Conservation (phyloP, 2,888 invertebrate genomes). For the Amphimallon solstitiale region DNA sequence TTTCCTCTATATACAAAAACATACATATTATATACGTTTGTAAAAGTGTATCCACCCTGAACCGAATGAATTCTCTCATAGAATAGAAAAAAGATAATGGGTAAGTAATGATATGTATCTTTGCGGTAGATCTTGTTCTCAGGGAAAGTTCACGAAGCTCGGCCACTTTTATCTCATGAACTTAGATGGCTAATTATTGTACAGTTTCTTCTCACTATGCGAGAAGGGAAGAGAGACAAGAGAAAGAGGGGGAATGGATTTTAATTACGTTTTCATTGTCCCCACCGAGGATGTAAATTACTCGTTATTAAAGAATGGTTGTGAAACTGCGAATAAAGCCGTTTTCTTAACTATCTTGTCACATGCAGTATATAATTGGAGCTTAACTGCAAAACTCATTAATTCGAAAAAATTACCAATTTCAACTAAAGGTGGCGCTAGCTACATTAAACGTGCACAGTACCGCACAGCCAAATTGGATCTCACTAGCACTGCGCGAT, state of each 20-base stretch:
- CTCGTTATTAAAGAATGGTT: background rate
- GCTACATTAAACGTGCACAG: no score
- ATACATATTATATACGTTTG: background rate
- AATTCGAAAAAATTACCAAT: no score
- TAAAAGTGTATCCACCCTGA: background rate
- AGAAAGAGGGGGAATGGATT: background rate
- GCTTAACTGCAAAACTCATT: no score
- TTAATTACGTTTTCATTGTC: conserved; percentile 9
- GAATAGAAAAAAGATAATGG: conserved; percentile 10
- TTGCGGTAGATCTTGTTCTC: conserved; percentile 12
- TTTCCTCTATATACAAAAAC: no score
- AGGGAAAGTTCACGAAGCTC: conserved; percentile 20
- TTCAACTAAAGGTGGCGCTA: no score
- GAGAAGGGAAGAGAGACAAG: no score
- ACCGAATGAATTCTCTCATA: conserved; percentile 6
- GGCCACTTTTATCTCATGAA: conserved; percentile 5
- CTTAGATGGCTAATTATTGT: conserved; percentile 14
- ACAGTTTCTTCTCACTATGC: background rate
- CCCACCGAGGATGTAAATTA: conserved; percentile 1
- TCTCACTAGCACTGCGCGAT: no score
- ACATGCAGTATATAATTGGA: no score
- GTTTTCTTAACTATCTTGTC: no score
- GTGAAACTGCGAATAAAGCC: no score
- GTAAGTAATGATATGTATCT: conserved; percentile 12
- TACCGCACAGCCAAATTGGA: no score